These are phyloP conservation scores for Gobius niger DNA, from an alignment of 2,113 vertebrate species.

Conservation along the genomic window DNA sequence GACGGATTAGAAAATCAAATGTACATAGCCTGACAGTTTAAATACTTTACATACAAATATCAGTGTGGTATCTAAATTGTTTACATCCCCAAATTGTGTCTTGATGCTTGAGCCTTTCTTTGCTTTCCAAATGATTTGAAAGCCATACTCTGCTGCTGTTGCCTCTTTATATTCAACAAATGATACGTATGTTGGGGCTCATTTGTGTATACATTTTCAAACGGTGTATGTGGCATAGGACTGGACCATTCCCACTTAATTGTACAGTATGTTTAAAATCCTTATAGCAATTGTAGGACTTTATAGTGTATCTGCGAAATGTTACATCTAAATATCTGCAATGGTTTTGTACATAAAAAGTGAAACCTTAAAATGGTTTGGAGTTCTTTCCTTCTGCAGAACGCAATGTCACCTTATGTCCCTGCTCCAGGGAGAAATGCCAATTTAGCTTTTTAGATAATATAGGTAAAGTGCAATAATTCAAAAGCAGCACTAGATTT, in stretches of 20 bases:
- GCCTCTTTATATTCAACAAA: neutral
- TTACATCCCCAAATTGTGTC: conserved; percentile 26
- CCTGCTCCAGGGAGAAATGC: neutral
- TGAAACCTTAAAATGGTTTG: neutral
- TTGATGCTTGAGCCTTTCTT: conserved; percentile 14
- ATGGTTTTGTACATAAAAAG: conserved; percentile 66
- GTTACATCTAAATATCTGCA: conserved; percentile 43
- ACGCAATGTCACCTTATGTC: neutral
- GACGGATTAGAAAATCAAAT: neutral
- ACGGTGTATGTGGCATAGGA: neutral
- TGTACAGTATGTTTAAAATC: neutral
- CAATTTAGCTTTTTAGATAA: neutral
- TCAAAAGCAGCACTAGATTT: neutral
- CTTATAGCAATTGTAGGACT: conserved; percentile 22
- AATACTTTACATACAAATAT: neutral
- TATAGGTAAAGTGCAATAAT: neutral
- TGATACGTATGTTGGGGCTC: neutral
- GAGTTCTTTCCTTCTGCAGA: neutral
- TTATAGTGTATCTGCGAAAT: conserved; percentile 34
- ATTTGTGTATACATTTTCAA: neutral
- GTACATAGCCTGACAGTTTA: neutral
- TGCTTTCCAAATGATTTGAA: neutral
- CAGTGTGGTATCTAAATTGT: conserved; percentile 11
- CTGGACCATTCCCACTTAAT: conserved; percentile 4
- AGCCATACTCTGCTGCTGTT: conserved; percentile 19